Conservation (phyloP, 2,797 vertebrate genomes). For the Rhynchonycteris naso region DNA sequence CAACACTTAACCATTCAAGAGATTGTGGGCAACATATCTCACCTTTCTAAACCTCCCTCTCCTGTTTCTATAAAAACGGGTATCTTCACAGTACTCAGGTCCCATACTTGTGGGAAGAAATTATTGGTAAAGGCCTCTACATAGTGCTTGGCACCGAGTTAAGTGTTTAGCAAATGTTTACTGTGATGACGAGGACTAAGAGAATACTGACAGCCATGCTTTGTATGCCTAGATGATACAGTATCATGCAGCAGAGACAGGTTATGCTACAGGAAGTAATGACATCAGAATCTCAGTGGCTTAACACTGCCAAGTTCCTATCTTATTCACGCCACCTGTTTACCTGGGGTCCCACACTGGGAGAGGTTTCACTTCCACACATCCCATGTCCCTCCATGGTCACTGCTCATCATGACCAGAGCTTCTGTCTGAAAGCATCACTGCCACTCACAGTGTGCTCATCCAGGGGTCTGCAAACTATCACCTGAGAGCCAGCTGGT, state of each 20-base stretch:
- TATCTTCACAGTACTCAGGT: fast-evolving
- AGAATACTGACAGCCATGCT: not conserved
- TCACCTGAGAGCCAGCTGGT: fast-evolving
- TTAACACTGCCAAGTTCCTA: not conserved
- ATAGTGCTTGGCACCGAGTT: not conserved
- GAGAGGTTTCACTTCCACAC: not conserved
- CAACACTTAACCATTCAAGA: not conserved
- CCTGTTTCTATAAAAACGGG: not conserved
- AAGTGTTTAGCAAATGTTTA: not conserved
- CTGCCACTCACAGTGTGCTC: not conserved
- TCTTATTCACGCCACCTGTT: not conserved
- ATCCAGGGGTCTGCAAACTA: not conserved
- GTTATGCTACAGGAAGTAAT: not conserved
- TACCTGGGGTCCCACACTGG: not conserved
- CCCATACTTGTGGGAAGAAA: not conserved
- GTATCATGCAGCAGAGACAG: not conserved
- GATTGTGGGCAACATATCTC: not conserved
- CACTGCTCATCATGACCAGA: not conserved
- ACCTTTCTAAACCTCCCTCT: not conserved
- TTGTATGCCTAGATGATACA: not conserved
- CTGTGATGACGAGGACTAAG: not conserved
- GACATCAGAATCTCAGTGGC: not conserved
- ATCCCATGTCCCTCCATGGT: fast-evolving
- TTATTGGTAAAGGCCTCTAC: not conserved
- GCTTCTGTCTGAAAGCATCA: not conserved